Evolutionary conservation across 2,797 vertebrate genomes (phyloP), one percentile per base, ranked within the genome.

Genomic region (Gadopsis marmoratus): DNA sequence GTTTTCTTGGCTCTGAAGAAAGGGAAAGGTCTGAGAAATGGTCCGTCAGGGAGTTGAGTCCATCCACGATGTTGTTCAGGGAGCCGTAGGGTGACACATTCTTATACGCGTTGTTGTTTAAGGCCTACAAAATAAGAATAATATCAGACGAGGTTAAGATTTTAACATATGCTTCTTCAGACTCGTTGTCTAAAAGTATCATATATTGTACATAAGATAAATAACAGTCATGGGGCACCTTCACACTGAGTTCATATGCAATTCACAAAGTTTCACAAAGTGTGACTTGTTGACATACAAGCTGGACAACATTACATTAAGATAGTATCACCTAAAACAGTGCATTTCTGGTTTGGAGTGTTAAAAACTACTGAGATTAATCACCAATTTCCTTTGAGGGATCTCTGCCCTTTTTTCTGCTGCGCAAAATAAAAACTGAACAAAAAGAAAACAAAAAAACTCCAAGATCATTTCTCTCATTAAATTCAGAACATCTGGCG

Each of bases 21-120:
- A 99, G 96, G 78, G 97, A 97, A 47, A 99, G 96, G 94, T 99
- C 98, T 12, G 98, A 99, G 95, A 99, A 99, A 91, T 99, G 98
- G 95, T 99, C 98, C 0, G 98, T 99, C 93, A 99, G 96, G 39
- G 98, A 97, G 94, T 96, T 99, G 93, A 99, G 96, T 86, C 98
- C 98, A 11, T 99, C 98, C 37, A 99, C 98, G 13, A 99, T 99
- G 96, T 99, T 99, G 94, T 97, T 99, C 76, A 99, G 95, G 21
- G 98, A 99, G 90, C 98, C 97, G 17, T 99, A 99, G 53, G 98
- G 98, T 0, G 98, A 99, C 68, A 97, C 94, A 1, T 95, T 97
- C 95, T 99, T 99, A 78, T 99, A 99, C 64, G 97, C 94, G 23
- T 97, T 97, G 95, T 95, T 98, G 95, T 96, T 97, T 93, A 99